Conservation (phyloP, 1,140 invertebrate species). For the Microplitis demolitor region DNA sequence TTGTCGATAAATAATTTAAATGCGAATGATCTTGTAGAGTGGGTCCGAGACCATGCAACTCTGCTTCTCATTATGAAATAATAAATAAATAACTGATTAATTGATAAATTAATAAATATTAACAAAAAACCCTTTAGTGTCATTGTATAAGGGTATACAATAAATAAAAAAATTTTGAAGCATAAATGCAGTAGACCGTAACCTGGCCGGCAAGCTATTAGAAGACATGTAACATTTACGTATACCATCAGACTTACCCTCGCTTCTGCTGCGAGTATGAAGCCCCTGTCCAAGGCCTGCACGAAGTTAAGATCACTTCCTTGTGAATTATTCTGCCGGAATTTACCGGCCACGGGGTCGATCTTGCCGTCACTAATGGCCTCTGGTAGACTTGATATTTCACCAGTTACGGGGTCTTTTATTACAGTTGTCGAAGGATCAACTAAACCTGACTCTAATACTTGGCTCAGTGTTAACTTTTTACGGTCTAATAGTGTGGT, state of each 20-base stretch:
- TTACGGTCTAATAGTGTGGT: conserved; percentile 70
- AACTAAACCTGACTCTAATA: conserved; percentile 77
- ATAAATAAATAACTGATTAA: too few species aligned
- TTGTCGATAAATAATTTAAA: background rate
- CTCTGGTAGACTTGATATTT: conserved; percentile 76
- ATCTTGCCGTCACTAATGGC: conserved; percentile 78
- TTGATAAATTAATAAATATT: conserved; percentile 11
- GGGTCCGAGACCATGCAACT: conserved; percentile 48
- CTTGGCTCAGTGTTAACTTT: conserved; percentile 75
- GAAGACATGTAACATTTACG: conserved; percentile 21
- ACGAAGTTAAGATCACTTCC: conserved; percentile 77
- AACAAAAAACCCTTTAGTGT: conserved; percentile 18
- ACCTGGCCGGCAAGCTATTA: conserved; percentile 33
- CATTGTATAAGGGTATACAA: conserved; percentile 20
- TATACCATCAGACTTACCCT: conserved; percentile 75
- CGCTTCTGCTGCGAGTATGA: conserved; percentile 86
- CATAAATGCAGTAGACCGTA: conserved; percentile 43
- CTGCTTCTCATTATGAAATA: conserved; percentile 31
- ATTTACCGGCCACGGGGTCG: conserved; percentile 74
- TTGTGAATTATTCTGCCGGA: conserved; percentile 67
- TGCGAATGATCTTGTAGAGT: background rate
- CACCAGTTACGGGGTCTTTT: conserved; percentile 77
- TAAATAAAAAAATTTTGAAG: conserved; percentile 25
- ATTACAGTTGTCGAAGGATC: conserved; percentile 85
- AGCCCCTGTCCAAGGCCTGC: conserved; percentile 85